These are phyloP conservation scores for Meloidogyne floridensis DNA, from an alignment of 1,140 invertebrate genomes.

Conservation along the genomic window DNA sequence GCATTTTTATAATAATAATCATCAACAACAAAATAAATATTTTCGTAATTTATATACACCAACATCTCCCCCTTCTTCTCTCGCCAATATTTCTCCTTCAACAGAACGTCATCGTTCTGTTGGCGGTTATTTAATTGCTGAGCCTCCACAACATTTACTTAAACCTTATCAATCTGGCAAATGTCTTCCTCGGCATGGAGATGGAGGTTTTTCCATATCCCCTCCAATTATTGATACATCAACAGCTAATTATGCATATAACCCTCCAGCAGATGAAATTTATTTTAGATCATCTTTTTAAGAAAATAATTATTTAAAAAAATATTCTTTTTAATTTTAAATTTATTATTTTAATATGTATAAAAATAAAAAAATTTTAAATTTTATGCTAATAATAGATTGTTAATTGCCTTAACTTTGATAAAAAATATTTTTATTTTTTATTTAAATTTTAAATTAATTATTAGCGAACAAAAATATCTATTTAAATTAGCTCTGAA, in stretches of 20 bases:
- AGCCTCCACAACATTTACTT: not conserved
- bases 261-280: not conserved
- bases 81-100: not conserved
- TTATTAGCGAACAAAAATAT: too few species aligned
- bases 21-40: not conserved
- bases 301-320: too few species aligned
- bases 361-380: too few species aligned
- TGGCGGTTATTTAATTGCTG: not conserved
- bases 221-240: not conserved
- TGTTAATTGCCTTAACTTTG: too few species aligned
- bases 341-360: too few species aligned
- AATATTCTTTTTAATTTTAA: too few species aligned
- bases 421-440: too few species aligned
- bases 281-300: not conserved
- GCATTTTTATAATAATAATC: not conserved
- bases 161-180: not conserved
- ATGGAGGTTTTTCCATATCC: not conserved
- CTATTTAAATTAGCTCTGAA: too few species aligned
- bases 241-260: not conserved
- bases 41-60: not conserved
- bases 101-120: not conserved
- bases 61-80: not conserved
- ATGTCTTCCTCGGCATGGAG: not conserved
- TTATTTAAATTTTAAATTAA: too few species aligned
- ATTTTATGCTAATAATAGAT: too few species aligned